Evolutionary conservation across 2,888 invertebrate genomes (phyloP), one percentile per base, ranked within the genome.

Genomic region (Drosophila antonietae): DNA sequence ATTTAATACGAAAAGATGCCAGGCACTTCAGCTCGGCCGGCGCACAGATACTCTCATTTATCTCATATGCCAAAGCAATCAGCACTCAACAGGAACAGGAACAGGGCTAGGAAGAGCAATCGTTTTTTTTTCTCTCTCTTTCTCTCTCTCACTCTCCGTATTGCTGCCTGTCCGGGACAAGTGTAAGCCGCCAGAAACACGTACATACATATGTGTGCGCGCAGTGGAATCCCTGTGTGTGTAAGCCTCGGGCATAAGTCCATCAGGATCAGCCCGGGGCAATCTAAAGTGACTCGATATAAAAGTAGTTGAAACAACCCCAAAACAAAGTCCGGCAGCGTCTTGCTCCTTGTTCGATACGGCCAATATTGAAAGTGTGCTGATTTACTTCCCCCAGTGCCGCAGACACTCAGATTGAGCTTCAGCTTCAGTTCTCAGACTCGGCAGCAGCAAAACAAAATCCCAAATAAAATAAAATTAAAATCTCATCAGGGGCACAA

Each of bases 1-100:
- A 91, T 90, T 91, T 90, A 90, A 90, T 90, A 90, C 91, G 83
- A 86, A 83, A 88, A 88, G 83, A 90, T 60, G 73, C 73, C 70
- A 39, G 49, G 53, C 18, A 62, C 67, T 64, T 56, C 47, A 55
- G 31, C 44, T 23, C 47, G 23, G 10, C 14, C 55, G 43, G 41
- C 35, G 51, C 68, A 71, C 68, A 71, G 60, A 51, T 68, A 69
- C 81, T 55, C 57, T 86, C 89, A 89, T 90, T 88, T 88, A 87
- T 90, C 90, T 83, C 87, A 56, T 75, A 79, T 86, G 89, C 68
- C 80, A 75, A 90, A 51, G 71, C 88, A 90, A 78, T 88, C 88
- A 73, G 67, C 78, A 78, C 73, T 80, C 78, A 63, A 80, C 73
- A 68, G 83, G 51, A 33, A 51, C 49, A 49, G 31, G 33, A 33